A percentile compares a stretch with the other conserved stretches of the same genome.
These are phyloP conservation scores for Glaucomys volans DNA, from an alignment of 2,113 vertebrate species.

Conservation along the genomic window DNA sequence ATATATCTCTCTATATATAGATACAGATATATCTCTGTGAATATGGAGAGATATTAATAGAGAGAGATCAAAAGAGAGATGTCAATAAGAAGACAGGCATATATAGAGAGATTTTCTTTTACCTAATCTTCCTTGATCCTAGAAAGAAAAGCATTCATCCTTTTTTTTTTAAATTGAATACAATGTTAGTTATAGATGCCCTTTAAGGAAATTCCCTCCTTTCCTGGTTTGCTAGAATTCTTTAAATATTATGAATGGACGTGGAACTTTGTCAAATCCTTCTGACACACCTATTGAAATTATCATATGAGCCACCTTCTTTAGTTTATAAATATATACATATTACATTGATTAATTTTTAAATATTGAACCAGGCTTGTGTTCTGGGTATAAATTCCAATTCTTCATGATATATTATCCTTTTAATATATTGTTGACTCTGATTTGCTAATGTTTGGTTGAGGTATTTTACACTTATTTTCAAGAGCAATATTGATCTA, in stretches of 20 bases:
- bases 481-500: not conserved
- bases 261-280: not conserved
- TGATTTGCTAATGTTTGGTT: not conserved
- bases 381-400: not conserved
- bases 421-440: not conserved
- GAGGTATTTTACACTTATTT: not conserved
- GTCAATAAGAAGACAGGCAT: not conserved
- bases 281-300: not conserved
- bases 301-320: not conserved
- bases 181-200: not conserved
- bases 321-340: not conserved
- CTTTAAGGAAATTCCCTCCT: not conserved
- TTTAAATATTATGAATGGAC: not conserved
- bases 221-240: constrained; percentile 13
- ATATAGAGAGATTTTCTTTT: not conserved
- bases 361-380: not conserved
- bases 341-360: constrained; percentile 24
- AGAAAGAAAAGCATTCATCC: not conserved
- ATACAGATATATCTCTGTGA: not conserved
- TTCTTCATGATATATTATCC: not conserved
- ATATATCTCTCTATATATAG: too few species aligned
- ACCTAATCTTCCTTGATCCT: not conserved
- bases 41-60: not conserved
- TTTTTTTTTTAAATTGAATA: not conserved
- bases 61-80: not conserved